Evolutionary conservation across 2,113 vertebrate species (phyloP).

Genomic region (Ceyx cyanopectus): DNA sequence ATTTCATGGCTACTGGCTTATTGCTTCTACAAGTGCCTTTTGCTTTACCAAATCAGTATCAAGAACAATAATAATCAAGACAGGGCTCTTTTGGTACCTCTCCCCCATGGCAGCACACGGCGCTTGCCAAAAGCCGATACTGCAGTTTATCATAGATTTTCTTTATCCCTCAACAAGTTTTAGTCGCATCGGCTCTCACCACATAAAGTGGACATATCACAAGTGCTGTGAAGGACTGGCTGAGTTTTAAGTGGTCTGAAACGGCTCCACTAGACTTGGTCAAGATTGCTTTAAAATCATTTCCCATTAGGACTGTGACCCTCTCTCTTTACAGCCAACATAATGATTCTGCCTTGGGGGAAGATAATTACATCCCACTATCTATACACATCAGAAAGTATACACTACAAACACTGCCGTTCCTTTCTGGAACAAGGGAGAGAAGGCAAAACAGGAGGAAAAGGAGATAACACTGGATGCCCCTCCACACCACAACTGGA

Average conservation of each 20-base stretch:
- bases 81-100: accelerated
- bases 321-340: slow-evolving; percentile 22
- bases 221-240: slow-evolving; percentile 26
- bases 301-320: slow-evolving; percentile 55
- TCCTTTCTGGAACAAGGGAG: neutral
- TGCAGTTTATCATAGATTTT: neutral
- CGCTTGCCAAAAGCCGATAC: neutral
- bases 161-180: slow-evolving; percentile 15
- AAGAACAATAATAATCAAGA: neutral
- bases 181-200: neutral
- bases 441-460: neutral
- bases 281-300: slow-evolving; percentile 66
- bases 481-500: neutral
- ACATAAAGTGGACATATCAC: slow-evolving; percentile 24
- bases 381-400: slow-evolving; percentile 21
- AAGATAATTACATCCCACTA: slow-evolving; percentile 54
- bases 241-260: slow-evolving; percentile 64
- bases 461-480: neutral
- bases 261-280: slow-evolving; percentile 53
- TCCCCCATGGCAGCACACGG: neutral
- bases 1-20: neutral
- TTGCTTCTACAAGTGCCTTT: neutral
- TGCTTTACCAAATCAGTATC: neutral
- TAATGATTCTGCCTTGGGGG: slow-evolving; percentile 22
- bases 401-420: neutral